Evolutionary conservation across 1,140 invertebrate species (phyloP).

Genomic region (Aradophagus sp.): DNA sequence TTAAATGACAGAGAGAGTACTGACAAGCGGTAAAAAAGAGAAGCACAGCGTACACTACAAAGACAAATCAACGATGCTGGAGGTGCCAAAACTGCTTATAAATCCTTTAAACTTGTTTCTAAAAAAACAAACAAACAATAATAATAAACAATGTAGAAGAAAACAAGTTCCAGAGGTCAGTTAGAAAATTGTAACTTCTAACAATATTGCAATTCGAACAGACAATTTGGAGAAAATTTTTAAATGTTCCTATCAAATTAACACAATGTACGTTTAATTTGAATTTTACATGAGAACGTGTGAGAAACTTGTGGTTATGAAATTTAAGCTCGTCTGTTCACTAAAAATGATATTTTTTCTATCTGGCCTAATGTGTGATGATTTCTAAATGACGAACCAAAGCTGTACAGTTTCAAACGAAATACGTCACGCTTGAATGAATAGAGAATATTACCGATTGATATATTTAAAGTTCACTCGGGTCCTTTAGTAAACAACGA

Average conservation of each 20-base stretch:
- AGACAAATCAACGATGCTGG: constrained; percentile 44
- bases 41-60: constrained; percentile 52
- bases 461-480: constrained; percentile 6
- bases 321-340: too few relatives aligned
- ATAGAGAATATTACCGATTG: constrained; percentile 27
- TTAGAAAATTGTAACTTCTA: neutral
- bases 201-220: neutral
- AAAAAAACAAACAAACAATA: too few relatives aligned
- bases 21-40: constrained; percentile 54
- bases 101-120: neutral
- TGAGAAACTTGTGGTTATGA: too few relatives aligned
- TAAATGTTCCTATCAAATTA: too few relatives aligned
- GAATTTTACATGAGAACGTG: too few relatives aligned
- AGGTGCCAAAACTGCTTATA: constrained; percentile 5
- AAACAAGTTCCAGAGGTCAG: too few relatives aligned
- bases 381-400: neutral
- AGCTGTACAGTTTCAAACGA: too few relatives aligned
- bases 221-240: too few relatives aligned
- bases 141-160: too few relatives aligned
- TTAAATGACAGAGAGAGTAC: constrained; percentile 30
- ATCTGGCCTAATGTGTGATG: neutral
- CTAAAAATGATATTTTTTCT: neutral
- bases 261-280: too few relatives aligned
- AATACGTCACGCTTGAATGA: constrained; percentile 26
- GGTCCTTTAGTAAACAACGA: neutral